phyloP scores from a whole-genome alignment of 1,140 invertebrate genomes.

The Telenomus remus region DNA sequence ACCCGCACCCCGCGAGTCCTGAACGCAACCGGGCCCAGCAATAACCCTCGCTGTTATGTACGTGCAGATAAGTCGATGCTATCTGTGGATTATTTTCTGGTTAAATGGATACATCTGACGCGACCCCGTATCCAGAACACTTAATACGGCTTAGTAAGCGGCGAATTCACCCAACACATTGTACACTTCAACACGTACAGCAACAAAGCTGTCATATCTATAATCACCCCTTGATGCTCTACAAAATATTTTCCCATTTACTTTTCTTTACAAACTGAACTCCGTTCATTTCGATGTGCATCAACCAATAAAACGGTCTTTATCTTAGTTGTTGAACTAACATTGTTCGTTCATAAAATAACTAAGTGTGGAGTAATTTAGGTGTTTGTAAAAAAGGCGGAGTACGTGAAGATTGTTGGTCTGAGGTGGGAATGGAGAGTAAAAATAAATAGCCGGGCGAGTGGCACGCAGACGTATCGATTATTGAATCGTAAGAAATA shows the following conservation, averaged over 20 bases:
- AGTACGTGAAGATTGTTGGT: too few relatives aligned
- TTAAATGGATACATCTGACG: conserved; percentile 68
- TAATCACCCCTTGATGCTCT: not conserved
- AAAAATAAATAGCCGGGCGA: not conserved
- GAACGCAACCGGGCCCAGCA: conserved; percentile 41
- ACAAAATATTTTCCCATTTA: not conserved
- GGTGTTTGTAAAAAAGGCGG: too few relatives aligned
- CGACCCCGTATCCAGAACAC: conserved; percentile 46
- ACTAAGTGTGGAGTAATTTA: too few relatives aligned
- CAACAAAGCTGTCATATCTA: conserved; percentile 12
- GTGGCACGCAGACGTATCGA: conserved; percentile 4
- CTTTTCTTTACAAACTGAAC: too few relatives aligned
- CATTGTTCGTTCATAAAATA: too few relatives aligned
- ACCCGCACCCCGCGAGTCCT: conserved; percentile 30
- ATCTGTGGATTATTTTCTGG: conserved; percentile 74
- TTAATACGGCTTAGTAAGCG: conserved; percentile 59
- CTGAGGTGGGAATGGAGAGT: too few relatives aligned
- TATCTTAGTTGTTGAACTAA: too few relatives aligned
- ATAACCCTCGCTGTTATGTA: conserved; percentile 50
- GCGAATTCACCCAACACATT: conserved; percentile 57
- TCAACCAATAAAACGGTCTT: too few relatives aligned
- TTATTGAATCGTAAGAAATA: conserved; percentile 24
- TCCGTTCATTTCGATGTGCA: too few relatives aligned
- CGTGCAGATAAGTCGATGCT: conserved; percentile 62
- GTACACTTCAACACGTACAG: conserved; percentile 32